phyloP scores from a whole-genome alignment of 1,140 invertebrate genomes.

The Achatina immaculata region DNA sequence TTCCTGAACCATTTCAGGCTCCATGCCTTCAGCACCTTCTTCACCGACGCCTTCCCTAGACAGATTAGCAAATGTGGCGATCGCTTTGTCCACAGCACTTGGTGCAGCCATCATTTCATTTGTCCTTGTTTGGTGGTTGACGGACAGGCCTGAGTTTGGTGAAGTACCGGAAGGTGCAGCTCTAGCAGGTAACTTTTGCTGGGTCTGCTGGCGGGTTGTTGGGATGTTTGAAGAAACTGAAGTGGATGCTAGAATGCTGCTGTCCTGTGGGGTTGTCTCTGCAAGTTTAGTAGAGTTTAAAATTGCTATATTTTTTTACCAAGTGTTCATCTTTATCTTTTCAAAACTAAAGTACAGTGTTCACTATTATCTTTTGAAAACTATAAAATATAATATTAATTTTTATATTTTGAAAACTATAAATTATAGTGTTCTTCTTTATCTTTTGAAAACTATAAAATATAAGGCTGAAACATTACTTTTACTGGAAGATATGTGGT shows the following conservation, averaged over 20 bases:
- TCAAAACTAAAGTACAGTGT: too few species aligned
- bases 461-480: too few species aligned
- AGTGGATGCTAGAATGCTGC: not conserved
- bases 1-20: constrained; percentile 11
- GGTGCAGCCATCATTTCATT: not conserved
- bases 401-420: too few species aligned
- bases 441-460: too few species aligned
- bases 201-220: constrained; percentile 4
- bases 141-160: not conserved
- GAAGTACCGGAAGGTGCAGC: not conserved
- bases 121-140: constrained; percentile 3
- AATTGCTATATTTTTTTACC: too few species aligned
- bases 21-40: not conserved
- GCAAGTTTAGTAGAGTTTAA: not conserved
- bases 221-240: constrained; percentile 25
- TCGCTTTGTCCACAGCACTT: constrained; percentile 16
- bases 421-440: too few species aligned
- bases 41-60: not conserved
- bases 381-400: too few species aligned
- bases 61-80: constrained; percentile 17
- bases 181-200: too few species aligned
- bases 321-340: too few species aligned
- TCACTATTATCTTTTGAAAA: too few species aligned
- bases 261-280: constrained; percentile 7
- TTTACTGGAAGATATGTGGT: too few species aligned